Percentiles rank a stretch among this genome's conserved stretches.
Evolutionary conservation across 2,113 vertebrate genomes (phyloP).

Genomic region (Austrofundulus limnaeus): DNA sequence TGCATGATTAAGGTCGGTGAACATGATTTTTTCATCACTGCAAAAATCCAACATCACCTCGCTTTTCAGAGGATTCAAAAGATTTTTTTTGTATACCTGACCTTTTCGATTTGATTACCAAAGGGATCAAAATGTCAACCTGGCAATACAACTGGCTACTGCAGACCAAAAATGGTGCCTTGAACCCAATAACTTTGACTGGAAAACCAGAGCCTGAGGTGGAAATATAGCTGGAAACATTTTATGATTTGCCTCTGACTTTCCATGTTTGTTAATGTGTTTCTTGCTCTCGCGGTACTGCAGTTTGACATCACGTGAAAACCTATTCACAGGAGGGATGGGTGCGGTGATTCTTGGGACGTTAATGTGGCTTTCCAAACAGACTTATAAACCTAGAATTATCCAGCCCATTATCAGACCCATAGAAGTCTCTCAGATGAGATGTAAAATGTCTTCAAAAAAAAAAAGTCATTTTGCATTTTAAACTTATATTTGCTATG

Average conservation of each 20-base stretch:
- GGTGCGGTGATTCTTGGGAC: no score
- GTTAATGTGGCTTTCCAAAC: no score
- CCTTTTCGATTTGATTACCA: conserved; percentile 9
- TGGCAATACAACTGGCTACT: conserved; percentile 1
- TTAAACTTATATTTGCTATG: no score
- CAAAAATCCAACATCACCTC: not conserved
- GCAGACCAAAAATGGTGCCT: conserved; percentile 1
- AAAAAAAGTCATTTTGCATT: no score
- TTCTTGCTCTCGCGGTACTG: no score
- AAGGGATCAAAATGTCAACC: conserved; percentile 14
- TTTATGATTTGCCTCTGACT: not conserved
- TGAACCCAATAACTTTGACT: conserved; percentile 12
- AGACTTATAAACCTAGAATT: no score
- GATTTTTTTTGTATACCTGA: not conserved
- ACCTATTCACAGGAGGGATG: no score
- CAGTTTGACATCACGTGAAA: no score
- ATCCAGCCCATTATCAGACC: no score
- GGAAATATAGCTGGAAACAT: conserved; percentile 11
- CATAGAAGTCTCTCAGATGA: no score
- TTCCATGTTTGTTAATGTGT: not conserved
- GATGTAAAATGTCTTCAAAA: no score
- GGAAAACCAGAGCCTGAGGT: not conserved
- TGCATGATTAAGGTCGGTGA: not conserved
- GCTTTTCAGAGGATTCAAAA: not conserved
- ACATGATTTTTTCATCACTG: not conserved